Evolutionary conservation across 2,797 vertebrate species (phyloP).

Genomic region (Molothrus ater): DNA sequence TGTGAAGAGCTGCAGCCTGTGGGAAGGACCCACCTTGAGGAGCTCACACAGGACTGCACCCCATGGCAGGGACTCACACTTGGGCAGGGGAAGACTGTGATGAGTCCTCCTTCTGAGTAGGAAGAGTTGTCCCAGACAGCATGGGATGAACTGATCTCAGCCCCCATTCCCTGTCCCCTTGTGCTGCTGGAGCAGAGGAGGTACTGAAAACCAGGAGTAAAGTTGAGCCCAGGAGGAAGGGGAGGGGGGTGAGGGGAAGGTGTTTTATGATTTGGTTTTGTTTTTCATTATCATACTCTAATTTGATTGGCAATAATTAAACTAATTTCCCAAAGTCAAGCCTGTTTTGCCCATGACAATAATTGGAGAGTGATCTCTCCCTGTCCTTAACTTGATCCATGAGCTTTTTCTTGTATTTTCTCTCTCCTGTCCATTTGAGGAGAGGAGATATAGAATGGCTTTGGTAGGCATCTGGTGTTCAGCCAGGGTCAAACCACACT

Average conservation of each 20-base stretch:
- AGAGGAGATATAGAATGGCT: neutral
- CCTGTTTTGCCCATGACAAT: neutral
- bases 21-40: neutral
- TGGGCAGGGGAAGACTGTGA: neutral
- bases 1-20: neutral
- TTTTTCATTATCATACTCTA: neutral
- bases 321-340: neutral
- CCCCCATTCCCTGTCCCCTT: neutral
- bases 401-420: neutral
- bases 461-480: neutral
- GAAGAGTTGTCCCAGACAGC: neutral
- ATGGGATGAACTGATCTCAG: neutral
- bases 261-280: neutral
- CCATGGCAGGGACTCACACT: neutral
- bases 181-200: neutral
- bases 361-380: neutral
- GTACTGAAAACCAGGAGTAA: neutral
- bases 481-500: neutral
- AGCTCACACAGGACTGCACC: neutral
- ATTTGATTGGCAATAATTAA: neutral
- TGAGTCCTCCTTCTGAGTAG: neutral
- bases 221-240: neutral
- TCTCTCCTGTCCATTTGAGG: neutral
- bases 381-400: neutral
- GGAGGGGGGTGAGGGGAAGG: neutral